Evolutionary conservation across 92 coral and sea anemone genomes (phyloP).

Genomic region (Epizoanthus scotinus): DNA sequence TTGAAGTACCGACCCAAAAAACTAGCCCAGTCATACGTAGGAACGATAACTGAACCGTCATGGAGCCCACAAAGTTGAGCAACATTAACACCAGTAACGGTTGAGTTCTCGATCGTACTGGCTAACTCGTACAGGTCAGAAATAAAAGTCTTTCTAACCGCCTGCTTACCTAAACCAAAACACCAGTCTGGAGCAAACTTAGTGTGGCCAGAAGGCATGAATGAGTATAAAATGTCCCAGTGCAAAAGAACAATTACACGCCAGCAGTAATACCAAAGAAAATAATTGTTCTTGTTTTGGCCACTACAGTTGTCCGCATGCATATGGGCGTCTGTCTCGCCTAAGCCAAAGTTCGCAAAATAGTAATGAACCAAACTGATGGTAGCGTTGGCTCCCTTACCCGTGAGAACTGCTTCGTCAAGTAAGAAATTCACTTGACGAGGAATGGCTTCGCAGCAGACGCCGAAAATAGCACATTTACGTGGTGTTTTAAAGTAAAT

Average conservation of each 20-base stretch:
- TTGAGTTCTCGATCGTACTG: background rate
- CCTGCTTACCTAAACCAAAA: conserved; percentile 57
- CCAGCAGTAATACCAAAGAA: conserved; percentile 48
- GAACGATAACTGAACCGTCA: conserved; percentile 38
- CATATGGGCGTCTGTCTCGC: conserved; percentile 50
- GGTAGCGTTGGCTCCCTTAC: conserved; percentile 50
- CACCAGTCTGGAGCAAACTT: conserved; percentile 64
- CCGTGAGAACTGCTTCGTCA: conserved; percentile 43
- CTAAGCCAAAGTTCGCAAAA: conserved; percentile 34
- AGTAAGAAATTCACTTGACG: conserved; percentile 51
- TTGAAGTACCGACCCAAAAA: conserved; percentile 26
- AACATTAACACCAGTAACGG: background rate
- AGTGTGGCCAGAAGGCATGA: conserved; percentile 61
- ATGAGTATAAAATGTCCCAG: conserved; percentile 40
- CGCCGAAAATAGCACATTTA: conserved; percentile 44
- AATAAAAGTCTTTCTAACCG: conserved; percentile 10
- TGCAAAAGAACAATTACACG: conserved; percentile 18
- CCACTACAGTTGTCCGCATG: conserved; percentile 56
- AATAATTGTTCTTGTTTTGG: conserved; percentile 52
- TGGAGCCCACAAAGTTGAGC: conserved; percentile 11
- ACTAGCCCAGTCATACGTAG: conserved; percentile 43
- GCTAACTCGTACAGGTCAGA: conserved; percentile 19
- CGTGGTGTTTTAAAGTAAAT: conserved; percentile 47
- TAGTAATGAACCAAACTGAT: conserved; percentile 36
- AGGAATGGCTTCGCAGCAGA: conserved; percentile 30